Conservation (phyloP, 2,113 vertebrate species). For the Gopherus flavomarginatus region DNA sequence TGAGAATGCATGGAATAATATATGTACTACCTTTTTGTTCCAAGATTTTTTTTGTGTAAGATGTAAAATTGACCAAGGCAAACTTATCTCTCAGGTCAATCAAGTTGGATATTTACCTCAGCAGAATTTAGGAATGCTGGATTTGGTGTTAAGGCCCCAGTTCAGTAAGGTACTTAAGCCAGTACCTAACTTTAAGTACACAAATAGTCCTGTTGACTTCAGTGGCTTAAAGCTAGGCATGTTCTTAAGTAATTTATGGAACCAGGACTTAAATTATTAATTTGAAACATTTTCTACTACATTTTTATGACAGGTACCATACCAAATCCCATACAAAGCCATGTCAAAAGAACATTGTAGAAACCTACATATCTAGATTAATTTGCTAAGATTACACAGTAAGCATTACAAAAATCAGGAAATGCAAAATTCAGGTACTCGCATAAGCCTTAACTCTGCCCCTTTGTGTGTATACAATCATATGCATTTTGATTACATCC, state of each 20-base stretch:
- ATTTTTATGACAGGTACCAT: constrained; percentile 41
- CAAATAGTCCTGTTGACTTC: constrained; percentile 36
- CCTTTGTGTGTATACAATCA: fast-evolving
- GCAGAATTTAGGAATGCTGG: constrained; percentile 5
- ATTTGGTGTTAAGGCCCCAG: constrained; percentile 37
- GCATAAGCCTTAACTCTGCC: not conserved
- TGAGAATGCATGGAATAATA: fast-evolving
- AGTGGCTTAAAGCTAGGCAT: constrained; percentile 33
- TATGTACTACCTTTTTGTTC: fast-evolving
- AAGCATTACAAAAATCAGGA: not conserved
- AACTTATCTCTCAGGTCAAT: not conserved
- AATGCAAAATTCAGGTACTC: not conserved
- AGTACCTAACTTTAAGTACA: constrained; percentile 46
- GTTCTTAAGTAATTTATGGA: constrained; percentile 52
- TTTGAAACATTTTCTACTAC: not conserved
- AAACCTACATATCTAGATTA: constrained; percentile 30
- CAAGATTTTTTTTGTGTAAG: not conserved
- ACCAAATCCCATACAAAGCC: constrained; percentile 46
- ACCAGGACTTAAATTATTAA: constrained; percentile 66
- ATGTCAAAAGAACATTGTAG: constrained; percentile 50
- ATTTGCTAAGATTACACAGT: constrained; percentile 36
- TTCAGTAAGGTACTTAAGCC: constrained; percentile 58
- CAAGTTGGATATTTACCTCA: not conserved
- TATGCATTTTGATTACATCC: not conserved
- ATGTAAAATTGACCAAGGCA: not conserved